phyloP scores from a whole-genome alignment of 2,797 vertebrate species.

The Tadarida brasiliensis region DNA sequence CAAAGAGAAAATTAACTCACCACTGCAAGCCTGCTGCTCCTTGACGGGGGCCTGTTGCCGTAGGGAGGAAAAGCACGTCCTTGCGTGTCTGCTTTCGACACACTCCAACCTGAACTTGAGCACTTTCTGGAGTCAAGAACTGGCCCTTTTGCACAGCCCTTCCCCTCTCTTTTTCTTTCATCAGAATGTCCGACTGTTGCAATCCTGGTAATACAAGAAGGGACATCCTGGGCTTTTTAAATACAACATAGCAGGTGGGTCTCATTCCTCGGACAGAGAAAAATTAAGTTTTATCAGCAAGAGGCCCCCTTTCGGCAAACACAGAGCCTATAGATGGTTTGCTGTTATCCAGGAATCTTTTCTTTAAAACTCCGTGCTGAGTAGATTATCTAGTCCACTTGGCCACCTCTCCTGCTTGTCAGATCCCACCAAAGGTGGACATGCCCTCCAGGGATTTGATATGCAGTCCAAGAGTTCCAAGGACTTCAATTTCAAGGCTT shows the following conservation, averaged over 20 bases:
- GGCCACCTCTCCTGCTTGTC: background rate
- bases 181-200: background rate
- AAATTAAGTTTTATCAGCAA: background rate
- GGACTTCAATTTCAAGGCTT: background rate
- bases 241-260: background rate
- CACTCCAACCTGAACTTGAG: background rate
- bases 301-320: background rate
- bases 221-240: background rate
- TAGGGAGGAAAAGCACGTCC: fast-evolving
- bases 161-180: background rate
- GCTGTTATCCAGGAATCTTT: background rate
- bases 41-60: background rate
- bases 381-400: too few relatives aligned
- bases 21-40: constrained; percentile 21
- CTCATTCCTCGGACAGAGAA: background rate
- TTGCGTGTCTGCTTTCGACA: background rate
- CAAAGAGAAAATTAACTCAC: constrained; percentile 57
- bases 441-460: too few relatives aligned
- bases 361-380: background rate
- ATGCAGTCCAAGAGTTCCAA: background rate
- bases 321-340: background rate
- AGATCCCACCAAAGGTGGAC: background rate
- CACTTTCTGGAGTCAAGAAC: background rate
- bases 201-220: background rate
- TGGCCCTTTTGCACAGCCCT: background rate